Evolutionary conservation across 1,140 invertebrate species (phyloP).

Genomic region (Pemphigus obesinymphae): DNA sequence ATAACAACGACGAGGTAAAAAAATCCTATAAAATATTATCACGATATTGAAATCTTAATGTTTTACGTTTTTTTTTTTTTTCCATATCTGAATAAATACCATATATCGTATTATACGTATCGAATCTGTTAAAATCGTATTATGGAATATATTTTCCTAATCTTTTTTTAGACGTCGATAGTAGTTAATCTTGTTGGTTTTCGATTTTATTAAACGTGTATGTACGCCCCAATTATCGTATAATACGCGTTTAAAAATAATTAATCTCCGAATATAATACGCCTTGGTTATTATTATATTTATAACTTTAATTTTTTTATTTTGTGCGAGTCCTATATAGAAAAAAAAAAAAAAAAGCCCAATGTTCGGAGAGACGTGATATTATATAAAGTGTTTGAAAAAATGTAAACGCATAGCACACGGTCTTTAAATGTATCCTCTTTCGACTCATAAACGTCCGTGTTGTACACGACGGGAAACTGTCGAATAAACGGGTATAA

Average conservation of each 20-base stretch:
- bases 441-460: too few species aligned
- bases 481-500: not conserved
- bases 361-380: not conserved
- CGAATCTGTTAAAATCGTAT: not conserved
- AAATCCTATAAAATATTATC: too few species aligned
- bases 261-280: not conserved
- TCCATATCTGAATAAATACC: not conserved
- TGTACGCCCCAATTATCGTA: not conserved
- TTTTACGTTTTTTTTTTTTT: too few species aligned
- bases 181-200: not conserved
- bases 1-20: too few species aligned
- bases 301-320: not conserved
- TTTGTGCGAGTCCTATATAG: not conserved
- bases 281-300: too few species aligned
- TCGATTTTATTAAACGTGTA: not conserved
- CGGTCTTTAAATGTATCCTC: too few species aligned
- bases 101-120: too few species aligned
- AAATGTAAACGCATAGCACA: not conserved
- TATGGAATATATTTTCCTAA: too few species aligned
- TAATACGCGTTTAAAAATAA: not conserved
- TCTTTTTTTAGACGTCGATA: not conserved
- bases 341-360: not conserved
- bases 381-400: not conserved
- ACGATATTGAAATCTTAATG: too few species aligned
- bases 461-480: not conserved